Percentiles rank a stretch among this genome's conserved stretches.
phyloP scores from a whole-genome alignment of 2,113 vertebrate species.

The Gnathonemus echidnorhynchus region DNA sequence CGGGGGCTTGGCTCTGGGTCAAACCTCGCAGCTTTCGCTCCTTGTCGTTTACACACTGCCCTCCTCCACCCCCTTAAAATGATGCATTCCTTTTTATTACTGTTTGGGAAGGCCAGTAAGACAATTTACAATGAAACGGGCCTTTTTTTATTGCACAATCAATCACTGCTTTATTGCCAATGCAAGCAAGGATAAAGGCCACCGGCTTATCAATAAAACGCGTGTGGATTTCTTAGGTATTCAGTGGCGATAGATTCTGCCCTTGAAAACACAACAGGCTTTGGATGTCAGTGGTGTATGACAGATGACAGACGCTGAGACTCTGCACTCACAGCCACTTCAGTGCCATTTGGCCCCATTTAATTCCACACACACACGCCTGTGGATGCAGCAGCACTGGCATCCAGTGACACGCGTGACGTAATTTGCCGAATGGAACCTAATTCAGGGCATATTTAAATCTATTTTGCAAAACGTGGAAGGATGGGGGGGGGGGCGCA shows the following conservation, averaged over 20 bases:
- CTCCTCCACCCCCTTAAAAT: constrained; percentile 7
- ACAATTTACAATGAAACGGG: not conserved
- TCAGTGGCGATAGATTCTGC: not conserved
- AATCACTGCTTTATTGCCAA: constrained; percentile 6
- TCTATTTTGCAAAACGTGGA: not conserved
- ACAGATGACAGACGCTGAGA: not conserved
- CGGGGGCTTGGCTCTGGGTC: constrained; percentile 3
- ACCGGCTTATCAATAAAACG: not conserved
- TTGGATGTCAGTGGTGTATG: not conserved
- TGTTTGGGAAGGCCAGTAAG: not conserved
- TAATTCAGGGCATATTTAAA: not conserved
- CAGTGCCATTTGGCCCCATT: not conserved
- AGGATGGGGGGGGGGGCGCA: not conserved
- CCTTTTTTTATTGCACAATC: constrained; percentile 1
- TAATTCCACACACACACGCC: not conserved
- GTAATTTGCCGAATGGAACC: not conserved
- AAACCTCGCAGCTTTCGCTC: not conserved
- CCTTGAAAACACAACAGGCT: not conserved
- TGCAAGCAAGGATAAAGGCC: not conserved
- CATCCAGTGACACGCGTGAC: not conserved
- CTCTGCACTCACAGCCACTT: not conserved
- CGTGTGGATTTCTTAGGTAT: not conserved
- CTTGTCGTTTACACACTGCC: not conserved
- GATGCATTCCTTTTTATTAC: constrained; percentile 16
- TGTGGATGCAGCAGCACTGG: not conserved